Percentiles rank a stretch among this genome's conserved stretches.
phyloP scores from a whole-genome alignment of 2,113 vertebrate species.

The human (Homo sapiens) region GRCh38 chr16:74638501-74639000 shows the following conservation, averaged over 20 bases:
- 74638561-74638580: not conserved
- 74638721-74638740: not conserved
- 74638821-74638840: not conserved
- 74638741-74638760: not conserved
- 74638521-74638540: constrained; percentile 14
- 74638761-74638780: not conserved
- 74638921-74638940: not conserved
- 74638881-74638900: not conserved
- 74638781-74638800: not conserved
- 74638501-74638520: not conserved
- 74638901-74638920: not conserved
- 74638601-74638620: not conserved
- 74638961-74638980: not conserved
- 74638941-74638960: not conserved
- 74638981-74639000: not conserved
- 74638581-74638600: not conserved
- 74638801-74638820: not conserved
- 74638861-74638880: not conserved
- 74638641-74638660: not conserved
- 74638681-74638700: not conserved
- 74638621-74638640: not conserved
- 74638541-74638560: not conserved
- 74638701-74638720: not conserved
- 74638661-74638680: not conserved
- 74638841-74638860: not conserved